Evolutionary conservation across 2,888 invertebrate genomes (phyloP).

Genomic region (Apodemia duryi): DNA sequence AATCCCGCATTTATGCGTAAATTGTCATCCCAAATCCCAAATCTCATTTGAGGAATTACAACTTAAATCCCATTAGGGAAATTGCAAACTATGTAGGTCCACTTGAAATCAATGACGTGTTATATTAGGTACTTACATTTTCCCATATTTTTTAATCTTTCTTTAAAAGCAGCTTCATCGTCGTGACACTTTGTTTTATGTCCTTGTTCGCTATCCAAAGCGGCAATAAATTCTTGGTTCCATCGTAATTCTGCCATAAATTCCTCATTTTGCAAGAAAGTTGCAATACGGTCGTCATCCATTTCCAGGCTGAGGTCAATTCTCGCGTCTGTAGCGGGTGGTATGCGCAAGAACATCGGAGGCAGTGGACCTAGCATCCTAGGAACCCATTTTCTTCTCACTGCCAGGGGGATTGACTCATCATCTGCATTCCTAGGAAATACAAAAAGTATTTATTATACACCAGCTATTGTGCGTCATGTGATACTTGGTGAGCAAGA

Average conservation of each 20-base stretch:
- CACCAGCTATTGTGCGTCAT: too few relatives aligned
- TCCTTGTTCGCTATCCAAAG: slow-evolving; percentile 86
- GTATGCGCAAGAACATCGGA: slow-evolving; percentile 86
- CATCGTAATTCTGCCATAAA: slow-evolving; percentile 91
- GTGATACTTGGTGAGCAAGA: too few relatives aligned
- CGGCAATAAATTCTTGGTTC: slow-evolving; percentile 92
- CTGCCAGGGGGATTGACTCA: slow-evolving; percentile 63
- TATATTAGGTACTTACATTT: slow-evolving; percentile 76
- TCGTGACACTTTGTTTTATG: slow-evolving; percentile 71
- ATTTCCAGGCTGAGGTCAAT: slow-evolving; percentile 79
- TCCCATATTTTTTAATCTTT: slow-evolving; percentile 89
- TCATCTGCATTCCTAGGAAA: slow-evolving; percentile 62
- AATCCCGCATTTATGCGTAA: too few relatives aligned
- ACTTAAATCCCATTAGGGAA: too few relatives aligned
- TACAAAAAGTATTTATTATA: too few relatives aligned
- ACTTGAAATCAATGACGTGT: too few relatives aligned
- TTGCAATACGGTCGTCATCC: slow-evolving; percentile 92
- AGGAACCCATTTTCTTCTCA: slow-evolving; percentile 85
- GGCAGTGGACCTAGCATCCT: slow-evolving; percentile 88
- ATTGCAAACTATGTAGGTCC: too few relatives aligned
- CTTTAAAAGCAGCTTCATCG: slow-evolving; percentile 87
- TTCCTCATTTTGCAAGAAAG: slow-evolving; percentile 93
- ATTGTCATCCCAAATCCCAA: too few relatives aligned
- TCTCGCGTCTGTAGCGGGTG: slow-evolving; percentile 67
- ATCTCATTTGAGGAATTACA: too few relatives aligned